Evolutionary conservation across 2,888 invertebrate species (phyloP).

Genomic region (Cephus spinipes): DNA sequence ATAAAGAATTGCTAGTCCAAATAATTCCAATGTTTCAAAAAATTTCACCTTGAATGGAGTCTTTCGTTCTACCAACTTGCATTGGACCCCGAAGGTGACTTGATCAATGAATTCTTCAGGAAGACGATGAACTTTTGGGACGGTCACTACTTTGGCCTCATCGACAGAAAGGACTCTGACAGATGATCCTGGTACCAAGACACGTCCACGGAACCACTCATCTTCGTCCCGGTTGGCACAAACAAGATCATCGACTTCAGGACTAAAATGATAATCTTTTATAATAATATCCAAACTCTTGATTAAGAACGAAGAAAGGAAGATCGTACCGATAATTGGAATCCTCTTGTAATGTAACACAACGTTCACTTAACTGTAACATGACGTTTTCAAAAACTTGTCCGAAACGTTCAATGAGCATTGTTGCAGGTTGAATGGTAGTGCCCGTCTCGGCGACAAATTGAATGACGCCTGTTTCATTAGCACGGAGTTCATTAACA

Average conservation of each 20-base stretch:
- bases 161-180: constrained; percentile 47
- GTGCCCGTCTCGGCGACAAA: not conserved
- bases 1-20: not conserved
- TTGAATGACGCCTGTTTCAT: not conserved
- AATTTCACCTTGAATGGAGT: constrained; percentile 21
- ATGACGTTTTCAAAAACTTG: not conserved
- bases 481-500: not conserved
- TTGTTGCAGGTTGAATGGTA: not conserved
- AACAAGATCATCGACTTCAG: constrained; percentile 45
- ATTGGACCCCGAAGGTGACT: constrained; percentile 38
- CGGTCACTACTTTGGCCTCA: constrained; percentile 39
- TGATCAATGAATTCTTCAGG: constrained; percentile 34
- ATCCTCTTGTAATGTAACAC: not conserved
- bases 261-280: constrained; percentile 28
- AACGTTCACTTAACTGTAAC: not conserved
- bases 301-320: not conserved
- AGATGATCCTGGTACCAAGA: constrained; percentile 34
- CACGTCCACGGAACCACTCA: constrained; percentile 55
- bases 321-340: not conserved
- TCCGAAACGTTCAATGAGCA: not conserved
- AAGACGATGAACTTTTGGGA: constrained; percentile 36
- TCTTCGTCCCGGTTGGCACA: constrained; percentile 38
- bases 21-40: not conserved
- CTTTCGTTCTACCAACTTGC: constrained; percentile 25
- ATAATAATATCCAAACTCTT: not conserved